These are phyloP conservation scores for Spodoptera frugiperda DNA, from an alignment of 1,140 invertebrate genomes.

Conservation along the genomic window DNA sequence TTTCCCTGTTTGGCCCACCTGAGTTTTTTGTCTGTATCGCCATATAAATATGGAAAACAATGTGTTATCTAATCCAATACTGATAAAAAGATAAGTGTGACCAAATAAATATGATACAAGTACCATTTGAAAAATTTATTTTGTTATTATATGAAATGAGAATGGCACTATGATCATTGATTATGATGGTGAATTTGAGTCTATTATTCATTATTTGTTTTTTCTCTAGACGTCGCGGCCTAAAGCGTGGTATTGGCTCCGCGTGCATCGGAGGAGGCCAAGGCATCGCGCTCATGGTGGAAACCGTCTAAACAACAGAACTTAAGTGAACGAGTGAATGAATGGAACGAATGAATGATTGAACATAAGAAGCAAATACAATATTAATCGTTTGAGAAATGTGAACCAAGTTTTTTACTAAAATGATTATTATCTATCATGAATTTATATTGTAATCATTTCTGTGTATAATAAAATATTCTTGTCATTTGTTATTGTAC, in stretches of 20 bases:
- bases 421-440: background rate
- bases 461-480: background rate
- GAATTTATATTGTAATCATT: too few relatives aligned
- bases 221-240: constrained; percentile 89
- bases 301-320: constrained; percentile 55
- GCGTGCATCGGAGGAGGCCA: constrained; percentile 99
- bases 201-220: too few relatives aligned
- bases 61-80: too few relatives aligned
- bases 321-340: constrained; percentile 22
- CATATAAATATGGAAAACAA: too few relatives aligned
- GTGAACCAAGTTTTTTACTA: background rate
- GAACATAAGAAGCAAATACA: constrained; percentile 6
- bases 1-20: too few relatives aligned
- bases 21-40: too few relatives aligned
- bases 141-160: too few relatives aligned
- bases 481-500: background rate
- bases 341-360: constrained; percentile 1
- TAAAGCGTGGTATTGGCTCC: constrained; percentile 95
- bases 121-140: too few relatives aligned
- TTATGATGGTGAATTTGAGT: too few relatives aligned
- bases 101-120: too few relatives aligned
- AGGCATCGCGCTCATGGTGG: constrained; percentile 82
- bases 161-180: too few relatives aligned
- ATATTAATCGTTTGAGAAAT: background rate
- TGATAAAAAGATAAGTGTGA: too few relatives aligned